Evolutionary conservation across 2,888 invertebrate genomes (phyloP), one percentile per base, ranked within the genome.

Genomic region (Dolichomitus sp.): DNA sequence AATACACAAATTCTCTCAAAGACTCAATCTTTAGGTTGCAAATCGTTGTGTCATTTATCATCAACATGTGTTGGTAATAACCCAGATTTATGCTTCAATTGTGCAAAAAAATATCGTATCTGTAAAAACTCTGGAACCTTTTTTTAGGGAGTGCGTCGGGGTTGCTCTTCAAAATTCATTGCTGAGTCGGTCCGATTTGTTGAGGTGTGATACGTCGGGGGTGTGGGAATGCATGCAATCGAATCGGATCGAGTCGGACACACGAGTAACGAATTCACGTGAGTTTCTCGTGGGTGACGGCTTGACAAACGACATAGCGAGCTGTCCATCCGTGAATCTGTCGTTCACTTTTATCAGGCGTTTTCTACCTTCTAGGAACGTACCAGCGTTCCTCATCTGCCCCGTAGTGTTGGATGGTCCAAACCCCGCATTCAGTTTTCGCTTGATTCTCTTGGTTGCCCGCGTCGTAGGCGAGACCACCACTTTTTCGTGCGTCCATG

Each of bases 261-360:
- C 14, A 59, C 72, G 72, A 23, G 72, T 72, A 72, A 72, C 72
- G 72, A 72, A 72, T 72, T 59, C 42, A 33, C 59, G 33, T 12
- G 59, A 59, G 52, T 69, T 52, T 40, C 69, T 69, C 54, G 54
- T 45, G 14, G 57, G n/a, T 30, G 33, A 72, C 30, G 45, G 12
- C 30, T 59, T 89, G 90, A 90, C 89, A 89, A 90, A 90, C 87
- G 90, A 89, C 88, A 33, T 14, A 84, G 86, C 88, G 85, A 87
- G 89, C 89, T 87, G 87, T 90, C 90, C 87, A 88, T 89, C 87
- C 84, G 50, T 80, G 80, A 86, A 85, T 88, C 89, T 89, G 90
- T 89, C 88, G 89, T 88, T 88, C 89, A 87, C 84, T 84, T 87
- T 89, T 89, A 89, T 89, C 89, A 87, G 86, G 78, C 83, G 80